These are phyloP conservation scores for Fregetta grallaria DNA, from an alignment of 2,113 vertebrate species.

Conservation along the genomic window DNA sequence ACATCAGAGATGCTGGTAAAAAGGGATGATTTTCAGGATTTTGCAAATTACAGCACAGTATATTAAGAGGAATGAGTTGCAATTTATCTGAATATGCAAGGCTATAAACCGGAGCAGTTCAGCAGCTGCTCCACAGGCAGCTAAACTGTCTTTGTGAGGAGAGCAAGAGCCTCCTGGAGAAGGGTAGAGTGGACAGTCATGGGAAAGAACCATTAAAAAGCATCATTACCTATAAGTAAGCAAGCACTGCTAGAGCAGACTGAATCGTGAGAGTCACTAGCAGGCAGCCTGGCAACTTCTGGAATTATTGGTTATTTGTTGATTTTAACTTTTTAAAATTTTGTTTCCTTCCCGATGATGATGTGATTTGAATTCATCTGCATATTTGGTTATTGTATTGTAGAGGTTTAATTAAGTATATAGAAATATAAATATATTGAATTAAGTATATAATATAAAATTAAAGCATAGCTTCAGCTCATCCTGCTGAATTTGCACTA, in stretches of 20 bases:
- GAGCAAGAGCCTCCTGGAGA: not conserved
- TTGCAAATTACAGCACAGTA: slow-evolving; percentile 21
- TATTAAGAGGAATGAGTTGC: slow-evolving; percentile 36
- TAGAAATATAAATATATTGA: not conserved
- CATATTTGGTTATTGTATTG: not conserved
- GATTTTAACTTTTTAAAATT: not conserved
- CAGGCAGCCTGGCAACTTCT: not conserved
- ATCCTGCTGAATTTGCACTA: not conserved
- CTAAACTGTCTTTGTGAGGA: slow-evolving; percentile 25
- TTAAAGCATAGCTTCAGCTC: not conserved
- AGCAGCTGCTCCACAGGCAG: slow-evolving; percentile 47
- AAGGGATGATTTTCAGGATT: slow-evolving; percentile 2
- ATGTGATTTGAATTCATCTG: not conserved
- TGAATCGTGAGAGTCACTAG: not conserved
- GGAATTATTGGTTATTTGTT: not conserved
- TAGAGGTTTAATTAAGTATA: not conserved
- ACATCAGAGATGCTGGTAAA: not conserved
- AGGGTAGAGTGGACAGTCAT: not conserved
- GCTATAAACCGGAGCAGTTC: slow-evolving; percentile 14
- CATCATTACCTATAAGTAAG: not conserved
- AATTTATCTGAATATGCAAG: slow-evolving; percentile 45
- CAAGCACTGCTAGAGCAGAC: not conserved
- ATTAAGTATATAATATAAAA: not conserved
- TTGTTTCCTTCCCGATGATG: not conserved
- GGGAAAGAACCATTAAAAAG: not conserved